These are phyloP conservation scores for Philopedon plagiatum DNA, from an alignment of 2,888 invertebrate genomes.

Conservation along the genomic window DNA sequence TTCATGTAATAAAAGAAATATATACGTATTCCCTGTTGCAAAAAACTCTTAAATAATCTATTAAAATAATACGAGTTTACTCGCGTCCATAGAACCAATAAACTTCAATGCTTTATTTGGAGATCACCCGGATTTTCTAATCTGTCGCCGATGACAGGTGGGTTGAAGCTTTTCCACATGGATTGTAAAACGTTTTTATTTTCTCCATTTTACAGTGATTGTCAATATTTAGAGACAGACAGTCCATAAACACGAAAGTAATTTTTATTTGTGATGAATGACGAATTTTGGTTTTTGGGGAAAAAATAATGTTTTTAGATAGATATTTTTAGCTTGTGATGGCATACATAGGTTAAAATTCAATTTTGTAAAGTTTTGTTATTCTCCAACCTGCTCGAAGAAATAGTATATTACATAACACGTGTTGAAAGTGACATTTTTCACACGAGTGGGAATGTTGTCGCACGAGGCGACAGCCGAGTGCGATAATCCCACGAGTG, in stretches of 20 bases:
- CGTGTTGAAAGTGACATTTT: too few relatives aligned
- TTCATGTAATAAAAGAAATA: too few relatives aligned
- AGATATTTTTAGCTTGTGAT: background rate
- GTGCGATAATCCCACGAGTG: too few relatives aligned
- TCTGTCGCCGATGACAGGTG: conserved; percentile 42
- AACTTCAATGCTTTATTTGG: conserved; percentile 27
- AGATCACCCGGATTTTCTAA: conserved; percentile 43
- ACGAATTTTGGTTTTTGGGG: background rate
- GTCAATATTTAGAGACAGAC: conserved; percentile 24
- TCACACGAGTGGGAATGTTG: too few relatives aligned
- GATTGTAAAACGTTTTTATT: conserved; percentile 29
- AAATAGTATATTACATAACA: too few relatives aligned
- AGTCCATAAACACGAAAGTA: background rate
- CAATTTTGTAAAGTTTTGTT: too few relatives aligned
- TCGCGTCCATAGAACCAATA: conserved; percentile 22
- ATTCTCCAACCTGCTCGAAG: too few relatives aligned
- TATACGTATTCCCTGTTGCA: too few relatives aligned
- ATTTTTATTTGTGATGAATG: background rate
- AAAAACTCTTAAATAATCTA: too few relatives aligned
- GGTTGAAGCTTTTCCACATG: conserved; percentile 30
- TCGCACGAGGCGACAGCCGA: too few relatives aligned
- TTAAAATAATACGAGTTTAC: conserved; percentile 4
- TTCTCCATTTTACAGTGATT: conserved; percentile 28
- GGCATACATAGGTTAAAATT: too few relatives aligned
- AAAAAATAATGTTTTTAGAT: background rate